Percentiles rank a stretch among this genome's conserved stretches.
Evolutionary conservation across 2,113 vertebrate species (phyloP).

Genomic region (Dolichotis patagonum): DNA sequence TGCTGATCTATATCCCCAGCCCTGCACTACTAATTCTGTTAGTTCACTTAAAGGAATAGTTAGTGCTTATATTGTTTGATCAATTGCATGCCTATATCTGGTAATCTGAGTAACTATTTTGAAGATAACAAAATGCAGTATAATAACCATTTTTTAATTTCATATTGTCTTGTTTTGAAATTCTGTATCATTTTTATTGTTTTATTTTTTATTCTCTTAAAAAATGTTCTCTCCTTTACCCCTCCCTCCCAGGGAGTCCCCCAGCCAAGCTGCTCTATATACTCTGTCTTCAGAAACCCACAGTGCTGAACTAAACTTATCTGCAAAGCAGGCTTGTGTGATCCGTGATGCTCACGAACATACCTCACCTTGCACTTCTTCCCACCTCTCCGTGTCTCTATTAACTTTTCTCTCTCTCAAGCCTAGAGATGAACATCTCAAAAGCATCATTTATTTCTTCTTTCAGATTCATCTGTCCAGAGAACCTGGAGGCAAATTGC

Average conservation of each 20-base stretch:
- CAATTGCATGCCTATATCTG: too few relatives aligned
- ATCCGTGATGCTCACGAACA: background rate
- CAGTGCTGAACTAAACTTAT: background rate
- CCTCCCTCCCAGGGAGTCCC: background rate
- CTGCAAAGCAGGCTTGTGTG: background rate
- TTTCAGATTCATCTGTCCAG: background rate
- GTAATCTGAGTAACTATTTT: too few relatives aligned
- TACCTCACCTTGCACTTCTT: background rate
- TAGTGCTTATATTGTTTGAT: too few relatives aligned
- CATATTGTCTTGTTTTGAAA: too few relatives aligned
- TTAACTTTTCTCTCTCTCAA: background rate
- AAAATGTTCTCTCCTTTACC: background rate
- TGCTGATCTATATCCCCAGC: too few relatives aligned
- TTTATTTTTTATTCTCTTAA: too few relatives aligned
- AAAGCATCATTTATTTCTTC: background rate
- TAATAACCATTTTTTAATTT: too few relatives aligned
- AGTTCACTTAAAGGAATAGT: too few relatives aligned
- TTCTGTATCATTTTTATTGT: too few relatives aligned
- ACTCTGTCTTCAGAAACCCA: background rate
- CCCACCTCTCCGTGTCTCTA: background rate
- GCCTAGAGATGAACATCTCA: background rate
- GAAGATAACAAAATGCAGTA: too few relatives aligned
- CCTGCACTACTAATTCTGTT: too few relatives aligned
- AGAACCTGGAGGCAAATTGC: background rate
- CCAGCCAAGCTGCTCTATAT: too few relatives aligned